Percentiles rank a stretch among this genome's conserved stretches.
Conservation (phyloP, 2,797 vertebrate genomes). For the Sebastiscus albofasciatus region DNA sequence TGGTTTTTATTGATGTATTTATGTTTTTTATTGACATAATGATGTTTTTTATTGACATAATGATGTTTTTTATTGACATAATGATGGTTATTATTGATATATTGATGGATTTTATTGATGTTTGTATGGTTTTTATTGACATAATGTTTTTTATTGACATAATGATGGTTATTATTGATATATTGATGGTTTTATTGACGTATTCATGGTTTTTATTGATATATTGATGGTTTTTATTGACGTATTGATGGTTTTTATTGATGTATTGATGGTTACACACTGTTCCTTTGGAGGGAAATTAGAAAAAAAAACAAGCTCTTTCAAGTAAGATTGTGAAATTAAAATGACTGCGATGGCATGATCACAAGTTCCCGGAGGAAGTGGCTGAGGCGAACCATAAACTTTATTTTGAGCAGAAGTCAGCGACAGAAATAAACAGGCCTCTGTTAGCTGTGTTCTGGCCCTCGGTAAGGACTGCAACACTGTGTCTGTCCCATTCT, state of each 20-base stretch:
- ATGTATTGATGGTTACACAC: no score
- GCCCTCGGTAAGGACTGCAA: not conserved
- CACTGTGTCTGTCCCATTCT: not conserved
- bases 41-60: no score
- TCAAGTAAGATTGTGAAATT: not conserved
- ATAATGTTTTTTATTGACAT: no score
- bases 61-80: no score
- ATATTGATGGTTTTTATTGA: no score
- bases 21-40: no score
- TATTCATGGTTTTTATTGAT: rapidly evolving
- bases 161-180: no score
- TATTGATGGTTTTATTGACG: rapidly evolving
- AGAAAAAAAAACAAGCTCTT: not conserved
- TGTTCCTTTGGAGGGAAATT: not conserved
- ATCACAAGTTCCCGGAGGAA: not conserved
- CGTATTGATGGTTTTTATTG: no score
- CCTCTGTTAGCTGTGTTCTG: conserved; percentile 13
- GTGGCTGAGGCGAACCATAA: not conserved
- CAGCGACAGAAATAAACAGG: not conserved
- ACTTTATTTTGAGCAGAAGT: conserved; percentile 9
- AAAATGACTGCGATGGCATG: not conserved
- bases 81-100: no score
- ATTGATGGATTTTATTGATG: no score
- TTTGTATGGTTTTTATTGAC: no score
- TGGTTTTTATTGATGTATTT: no score